Evolutionary conservation across 2,888 invertebrate species (phyloP).

Genomic region (Drosophila leonis): DNA sequence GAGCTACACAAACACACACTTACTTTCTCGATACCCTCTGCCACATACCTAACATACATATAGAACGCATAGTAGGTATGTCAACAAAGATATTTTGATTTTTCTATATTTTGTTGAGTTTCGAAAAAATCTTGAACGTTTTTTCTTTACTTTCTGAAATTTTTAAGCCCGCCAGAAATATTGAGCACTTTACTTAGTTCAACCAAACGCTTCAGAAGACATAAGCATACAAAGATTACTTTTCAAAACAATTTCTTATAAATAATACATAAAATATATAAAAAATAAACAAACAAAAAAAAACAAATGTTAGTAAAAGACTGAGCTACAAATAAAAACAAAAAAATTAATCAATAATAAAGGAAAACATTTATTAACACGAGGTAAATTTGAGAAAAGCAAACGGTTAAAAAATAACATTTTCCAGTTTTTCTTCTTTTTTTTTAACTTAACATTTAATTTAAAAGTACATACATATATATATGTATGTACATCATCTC

Average conservation of each 20-base stretch:
- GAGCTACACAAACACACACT: constrained; percentile 57
- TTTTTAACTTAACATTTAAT: constrained; percentile 1
- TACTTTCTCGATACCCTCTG: constrained; percentile 26
- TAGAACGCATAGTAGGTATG: background rate
- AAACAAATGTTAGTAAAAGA: constrained; percentile 78
- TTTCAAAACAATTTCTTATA: constrained; percentile 31
- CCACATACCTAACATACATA: constrained; percentile 11
- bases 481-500: constrained; percentile 24
- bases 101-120: background rate
- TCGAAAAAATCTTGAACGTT: background rate
- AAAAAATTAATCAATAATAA: constrained; percentile 20
- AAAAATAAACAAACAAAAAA: constrained; percentile 29
- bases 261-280: constrained; percentile 37
- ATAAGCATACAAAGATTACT: constrained; percentile 21
- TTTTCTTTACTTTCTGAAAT: background rate
- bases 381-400: constrained; percentile 34
- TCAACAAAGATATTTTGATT: background rate
- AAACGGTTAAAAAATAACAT: constrained; percentile 13
- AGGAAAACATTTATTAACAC: constrained; percentile 29
- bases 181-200: constrained; percentile 43
- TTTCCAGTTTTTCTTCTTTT: background rate
- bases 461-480: background rate
- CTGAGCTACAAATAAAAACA: constrained; percentile 73
- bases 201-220: constrained; percentile 53
- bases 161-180: constrained; percentile 15